Percentiles rank a stretch among this genome's conserved stretches.
phyloP scores from a whole-genome alignment of 1,140 invertebrate species.

The Choristoneura fumiferana region DNA sequence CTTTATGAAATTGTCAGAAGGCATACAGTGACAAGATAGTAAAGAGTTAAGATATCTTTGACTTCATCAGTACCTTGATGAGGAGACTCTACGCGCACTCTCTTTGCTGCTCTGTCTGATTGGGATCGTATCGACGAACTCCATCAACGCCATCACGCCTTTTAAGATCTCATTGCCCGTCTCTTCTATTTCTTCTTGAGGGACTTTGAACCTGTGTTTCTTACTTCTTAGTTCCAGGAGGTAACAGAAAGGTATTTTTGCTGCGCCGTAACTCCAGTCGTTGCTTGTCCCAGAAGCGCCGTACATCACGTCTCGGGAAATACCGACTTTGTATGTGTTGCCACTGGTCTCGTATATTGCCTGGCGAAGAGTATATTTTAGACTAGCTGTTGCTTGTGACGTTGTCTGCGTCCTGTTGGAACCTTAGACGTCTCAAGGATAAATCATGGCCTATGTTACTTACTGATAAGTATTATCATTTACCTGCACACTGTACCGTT shows the following conservation, averaged over 20 bases:
- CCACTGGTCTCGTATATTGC: constrained; percentile 58
- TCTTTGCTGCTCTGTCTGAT: neutral
- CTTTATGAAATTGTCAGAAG: too few species aligned
- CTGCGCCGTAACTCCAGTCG: constrained; percentile 83
- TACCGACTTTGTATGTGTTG: constrained; percentile 65
- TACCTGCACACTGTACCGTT: too few species aligned
- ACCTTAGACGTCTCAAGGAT: too few species aligned
- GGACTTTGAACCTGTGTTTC: constrained; percentile 83
- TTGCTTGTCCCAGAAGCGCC: constrained; percentile 82
- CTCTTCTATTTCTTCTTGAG: constrained; percentile 82
- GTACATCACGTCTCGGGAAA: constrained; percentile 68
- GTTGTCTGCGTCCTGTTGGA: too few species aligned
- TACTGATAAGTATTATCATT: too few species aligned
- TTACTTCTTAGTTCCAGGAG: constrained; percentile 85
- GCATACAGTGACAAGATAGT: too few species aligned
- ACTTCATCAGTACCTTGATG: neutral
- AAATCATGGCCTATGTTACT: too few species aligned
- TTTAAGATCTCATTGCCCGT: constrained; percentile 83
- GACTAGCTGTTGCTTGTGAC: too few species aligned
- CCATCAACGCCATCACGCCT: constrained; percentile 80
- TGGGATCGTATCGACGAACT: constrained; percentile 52
- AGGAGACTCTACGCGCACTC: neutral
- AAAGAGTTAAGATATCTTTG: too few species aligned
- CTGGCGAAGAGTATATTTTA: constrained; percentile 35
- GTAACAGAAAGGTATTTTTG: constrained; percentile 82